Evolutionary conservation across 1,140 invertebrate species (phyloP).

Genomic region (Drosophila mayri): DNA sequence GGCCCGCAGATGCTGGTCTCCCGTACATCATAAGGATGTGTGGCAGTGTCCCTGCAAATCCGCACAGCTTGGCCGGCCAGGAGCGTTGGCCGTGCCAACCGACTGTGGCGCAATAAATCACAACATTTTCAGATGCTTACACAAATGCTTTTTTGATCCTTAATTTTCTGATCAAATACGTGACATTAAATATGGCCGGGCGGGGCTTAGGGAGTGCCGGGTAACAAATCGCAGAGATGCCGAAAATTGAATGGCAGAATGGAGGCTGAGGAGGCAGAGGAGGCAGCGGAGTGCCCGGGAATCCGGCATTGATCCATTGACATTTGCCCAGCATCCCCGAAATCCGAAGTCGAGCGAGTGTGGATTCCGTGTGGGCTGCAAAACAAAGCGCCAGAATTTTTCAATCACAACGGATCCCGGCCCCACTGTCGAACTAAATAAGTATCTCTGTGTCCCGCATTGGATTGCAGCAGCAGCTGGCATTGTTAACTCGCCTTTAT

Average conservation of each 20-base stretch:
- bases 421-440: constrained; percentile 33
- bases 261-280: constrained; percentile 33
- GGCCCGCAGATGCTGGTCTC: constrained; percentile 52
- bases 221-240: constrained; percentile 73
- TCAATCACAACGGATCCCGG: constrained; percentile 61
- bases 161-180: constrained; percentile 82
- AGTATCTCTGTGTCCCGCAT: constrained; percentile 32
- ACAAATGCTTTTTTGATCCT: constrained; percentile 82
- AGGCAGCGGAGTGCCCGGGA: constrained; percentile 39
- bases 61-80: constrained; percentile 52
- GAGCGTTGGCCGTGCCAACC: constrained; percentile 40
- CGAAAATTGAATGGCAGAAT: constrained; percentile 72
- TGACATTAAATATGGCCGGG: constrained; percentile 68
- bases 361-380: constrained; percentile 20
- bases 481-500: constrained; percentile 63
- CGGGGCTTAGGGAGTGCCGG: constrained; percentile 35
- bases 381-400: constrained; percentile 68
- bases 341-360: constrained; percentile 3
- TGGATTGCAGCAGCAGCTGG: constrained; percentile 49
- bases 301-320: constrained; percentile 44
- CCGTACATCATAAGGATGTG: constrained; percentile 60
- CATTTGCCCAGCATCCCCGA: constrained; percentile 36
- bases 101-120: constrained; percentile 72
- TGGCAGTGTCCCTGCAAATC: constrained; percentile 41
- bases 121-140: constrained; percentile 82